These are phyloP conservation scores for Zaprionus ghesquierei DNA, from an alignment of 1,140 invertebrate species.

Conservation along the genomic window DNA sequence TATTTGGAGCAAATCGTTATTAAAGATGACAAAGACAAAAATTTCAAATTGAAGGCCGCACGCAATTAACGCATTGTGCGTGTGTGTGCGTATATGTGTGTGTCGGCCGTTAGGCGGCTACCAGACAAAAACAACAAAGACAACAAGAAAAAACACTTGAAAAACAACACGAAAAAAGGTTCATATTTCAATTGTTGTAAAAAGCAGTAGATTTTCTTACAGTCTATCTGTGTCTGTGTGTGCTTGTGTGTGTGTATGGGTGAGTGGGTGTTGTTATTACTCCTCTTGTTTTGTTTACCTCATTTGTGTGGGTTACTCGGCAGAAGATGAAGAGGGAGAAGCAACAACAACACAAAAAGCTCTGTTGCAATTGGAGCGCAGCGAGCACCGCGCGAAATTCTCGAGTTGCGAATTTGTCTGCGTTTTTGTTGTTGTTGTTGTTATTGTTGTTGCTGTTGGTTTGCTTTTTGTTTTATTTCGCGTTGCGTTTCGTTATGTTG, in stretches of 20 bases:
- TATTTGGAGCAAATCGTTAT: conserved; percentile 59
- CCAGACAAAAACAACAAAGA: background rate
- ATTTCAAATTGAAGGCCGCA: conserved; percentile 41
- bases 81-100: background rate
- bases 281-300: conserved; percentile 47
- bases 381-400: conserved; percentile 54
- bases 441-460: background rate
- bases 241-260: conserved; percentile 3
- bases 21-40: conserved; percentile 30
- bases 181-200: background rate
- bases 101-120: background rate
- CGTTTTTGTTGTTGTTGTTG: conserved; percentile 15
- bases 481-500: background rate
- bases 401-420: conserved; percentile 35
- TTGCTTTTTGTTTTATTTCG: conserved; percentile 21
- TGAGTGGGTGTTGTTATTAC: conserved; percentile 2
- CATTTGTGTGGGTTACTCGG: conserved; percentile 68
- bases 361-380: conserved; percentile 45
- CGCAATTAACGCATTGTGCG: conserved; percentile 31
- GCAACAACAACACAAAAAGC: conserved; percentile 30
- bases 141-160: background rate
- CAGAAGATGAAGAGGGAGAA: conserved; percentile 27
- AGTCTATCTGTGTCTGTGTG: conserved; percentile 6
- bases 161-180: background rate
- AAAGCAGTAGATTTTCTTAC: background rate